Evolutionary conservation across 2,888 invertebrate genomes (phyloP), one percentile per base, ranked within the genome.

Genomic region (Eurytoma californica): DNA sequence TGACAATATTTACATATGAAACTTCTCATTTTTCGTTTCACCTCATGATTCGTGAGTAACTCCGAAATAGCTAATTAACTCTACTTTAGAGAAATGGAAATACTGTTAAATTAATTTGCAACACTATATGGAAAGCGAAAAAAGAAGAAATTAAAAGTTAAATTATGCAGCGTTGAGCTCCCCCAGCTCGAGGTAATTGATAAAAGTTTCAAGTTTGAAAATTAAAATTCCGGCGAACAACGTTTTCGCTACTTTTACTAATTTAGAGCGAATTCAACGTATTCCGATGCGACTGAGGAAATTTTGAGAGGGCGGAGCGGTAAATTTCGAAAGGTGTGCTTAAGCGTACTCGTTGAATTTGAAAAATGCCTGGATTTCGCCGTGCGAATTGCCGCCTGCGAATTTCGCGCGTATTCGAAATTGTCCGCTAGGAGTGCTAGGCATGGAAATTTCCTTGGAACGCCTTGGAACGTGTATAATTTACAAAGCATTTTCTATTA

Each of bases 401-500:
- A 63, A 47, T 39, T 39, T 39, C 39, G 24, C 60, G 14, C 5
- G 14, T 24, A 30, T 65, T 39, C 18, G 47, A 60, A 13, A 39
- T 53, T 67, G 58, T 60, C 58, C 55, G 7, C 24, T 7, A 39
- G 39, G 39, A 39, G 39, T 39, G 39, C 39, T 9, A 9, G 30
- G 9, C 7, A 49, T 20, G 7, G 49, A 70, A 60, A 70, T 70
- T 60, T 70, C 49, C 49, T 70, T 55, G 16, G 14, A 69, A 57
- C 39, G 7, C 39, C 39, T 39, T 39, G 39, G 39, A 49, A 30
- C 18, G 72, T 20, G 66, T 18, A 28, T 73, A 73, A 73, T 73
- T 73, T 57, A 73, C 73, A 57, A 73, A 73, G 73, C 57, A 55
- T 49, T 55, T 55, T 18, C n/a, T 20, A 30, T 30, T 55, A 49